phyloP scores from a whole-genome alignment of 2,797 vertebrate species.

The Eulemur mongoz region DNA sequence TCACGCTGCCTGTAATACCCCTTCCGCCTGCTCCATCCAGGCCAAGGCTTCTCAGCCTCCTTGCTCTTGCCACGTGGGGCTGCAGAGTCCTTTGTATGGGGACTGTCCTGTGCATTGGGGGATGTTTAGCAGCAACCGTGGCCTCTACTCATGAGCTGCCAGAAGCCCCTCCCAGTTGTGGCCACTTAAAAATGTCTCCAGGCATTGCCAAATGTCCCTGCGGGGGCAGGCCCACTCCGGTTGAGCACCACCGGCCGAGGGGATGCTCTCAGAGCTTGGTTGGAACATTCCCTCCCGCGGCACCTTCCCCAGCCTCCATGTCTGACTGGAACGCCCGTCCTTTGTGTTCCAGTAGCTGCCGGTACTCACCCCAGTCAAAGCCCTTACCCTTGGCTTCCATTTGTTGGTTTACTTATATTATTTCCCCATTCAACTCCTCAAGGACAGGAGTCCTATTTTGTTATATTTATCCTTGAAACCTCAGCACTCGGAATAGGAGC shows the following conservation, averaged over 20 bases:
- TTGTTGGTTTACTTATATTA: neutral
- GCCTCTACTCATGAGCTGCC: neutral
- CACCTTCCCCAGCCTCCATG: neutral
- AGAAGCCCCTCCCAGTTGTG: neutral
- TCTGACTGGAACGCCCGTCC: neutral
- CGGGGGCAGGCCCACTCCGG: neutral
- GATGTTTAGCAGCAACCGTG: neutral
- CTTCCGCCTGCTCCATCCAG: neutral
- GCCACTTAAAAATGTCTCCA: neutral
- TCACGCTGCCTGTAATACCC: neutral
- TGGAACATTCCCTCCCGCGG: neutral
- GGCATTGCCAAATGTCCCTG: neutral
- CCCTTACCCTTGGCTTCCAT: neutral
- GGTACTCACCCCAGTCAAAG: neutral
- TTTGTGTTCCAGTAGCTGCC: neutral
- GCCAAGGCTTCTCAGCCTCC: neutral
- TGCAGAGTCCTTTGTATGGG: neutral
- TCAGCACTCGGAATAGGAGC: neutral
- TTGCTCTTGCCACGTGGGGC: neutral
- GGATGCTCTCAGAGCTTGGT: neutral
- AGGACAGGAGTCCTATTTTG: constrained; percentile 57
- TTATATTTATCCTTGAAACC: constrained; percentile 32
- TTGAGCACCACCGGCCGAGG: neutral
- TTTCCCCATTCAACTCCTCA: neutral
- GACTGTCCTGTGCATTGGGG: neutral